A percentile compares a stretch with the other conserved stretches of the same genome.
Conservation (phyloP, 2,113 vertebrate species). For the Pithys albifrons region DNA sequence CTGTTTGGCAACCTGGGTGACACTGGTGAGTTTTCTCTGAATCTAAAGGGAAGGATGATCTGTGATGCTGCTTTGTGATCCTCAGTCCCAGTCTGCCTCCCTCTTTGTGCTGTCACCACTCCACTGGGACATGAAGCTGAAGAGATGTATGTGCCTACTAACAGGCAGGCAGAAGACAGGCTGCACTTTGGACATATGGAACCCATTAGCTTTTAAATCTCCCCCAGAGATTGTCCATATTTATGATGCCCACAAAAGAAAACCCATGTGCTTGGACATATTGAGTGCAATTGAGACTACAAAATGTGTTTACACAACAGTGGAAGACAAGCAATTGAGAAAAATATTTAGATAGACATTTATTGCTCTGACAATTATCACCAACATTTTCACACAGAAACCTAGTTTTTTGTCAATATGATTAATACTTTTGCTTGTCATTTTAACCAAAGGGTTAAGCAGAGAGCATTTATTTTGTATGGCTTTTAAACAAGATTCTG, state of each 20-base stretch:
- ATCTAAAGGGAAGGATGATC: not conserved
- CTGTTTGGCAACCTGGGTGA: not conserved
- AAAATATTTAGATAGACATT: not conserved
- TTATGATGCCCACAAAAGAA: not conserved
- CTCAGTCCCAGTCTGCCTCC: not conserved
- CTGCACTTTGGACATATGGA: not conserved
- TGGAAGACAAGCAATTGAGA: not conserved
- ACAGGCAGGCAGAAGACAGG: not conserved
- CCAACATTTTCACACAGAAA: not conserved
- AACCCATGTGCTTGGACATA: not conserved
- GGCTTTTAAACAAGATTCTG: not conserved
- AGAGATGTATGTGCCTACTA: not conserved
- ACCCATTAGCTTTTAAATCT: not conserved
- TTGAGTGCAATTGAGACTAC: not conserved
- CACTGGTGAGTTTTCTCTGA: not conserved
- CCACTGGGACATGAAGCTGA: fast-evolving
- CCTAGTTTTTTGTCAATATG: not conserved
- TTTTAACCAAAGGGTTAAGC: not conserved
- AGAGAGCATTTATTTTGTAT: not conserved
- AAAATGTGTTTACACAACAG: not conserved
- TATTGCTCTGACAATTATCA: not conserved
- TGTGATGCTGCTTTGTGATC: not conserved
- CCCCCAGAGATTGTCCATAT: not conserved
- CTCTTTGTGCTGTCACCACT: not conserved
- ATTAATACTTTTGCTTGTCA: not conserved